Percentiles rank a stretch among this genome's conserved stretches.
These are phyloP conservation scores for Pelecanus crispus DNA, from an alignment of 2,113 vertebrate species.

Conservation along the genomic window DNA sequence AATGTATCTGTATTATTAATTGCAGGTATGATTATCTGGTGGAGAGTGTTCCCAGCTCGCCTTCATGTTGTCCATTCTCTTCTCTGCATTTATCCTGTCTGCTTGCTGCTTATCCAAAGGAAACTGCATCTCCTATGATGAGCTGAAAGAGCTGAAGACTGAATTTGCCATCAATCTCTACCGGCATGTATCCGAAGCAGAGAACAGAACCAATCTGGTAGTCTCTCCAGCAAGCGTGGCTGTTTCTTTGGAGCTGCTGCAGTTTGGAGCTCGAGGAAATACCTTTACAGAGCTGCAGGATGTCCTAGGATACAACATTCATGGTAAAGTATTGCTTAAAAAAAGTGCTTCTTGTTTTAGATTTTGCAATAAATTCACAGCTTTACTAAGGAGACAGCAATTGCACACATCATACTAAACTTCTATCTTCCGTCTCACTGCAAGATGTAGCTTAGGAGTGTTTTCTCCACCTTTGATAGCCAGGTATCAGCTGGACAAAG, in stretches of 20 bases:
- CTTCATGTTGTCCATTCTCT: constrained; percentile 69
- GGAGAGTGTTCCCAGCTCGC: neutral
- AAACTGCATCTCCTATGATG: constrained; percentile 60
- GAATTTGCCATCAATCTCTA: constrained; percentile 82
- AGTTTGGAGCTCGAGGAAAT: constrained; percentile 82
- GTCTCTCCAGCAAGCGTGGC: constrained; percentile 80
- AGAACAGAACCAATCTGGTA: constrained; percentile 79
- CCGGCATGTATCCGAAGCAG: constrained; percentile 36
- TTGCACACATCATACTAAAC: neutral
- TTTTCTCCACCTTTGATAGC: neutral
- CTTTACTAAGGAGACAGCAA: neutral
- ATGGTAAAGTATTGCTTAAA: constrained; percentile 65
- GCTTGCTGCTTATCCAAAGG: constrained; percentile 61
- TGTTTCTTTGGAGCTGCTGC: constrained; percentile 82
- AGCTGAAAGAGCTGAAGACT: constrained; percentile 73
- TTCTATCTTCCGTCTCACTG: neutral
- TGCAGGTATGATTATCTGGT: constrained; percentile 16
- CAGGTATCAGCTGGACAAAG: neutral
- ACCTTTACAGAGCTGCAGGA: constrained; percentile 78
- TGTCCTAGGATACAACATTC: constrained; percentile 79
- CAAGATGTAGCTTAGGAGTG: neutral
- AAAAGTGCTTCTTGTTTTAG: neutral
- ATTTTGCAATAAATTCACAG: neutral
- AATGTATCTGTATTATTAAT: neutral
- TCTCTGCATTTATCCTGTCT: constrained; percentile 64